Conservation (phyloP, 2,888 invertebrate genomes). For the Lacanobia oleracea region DNA sequence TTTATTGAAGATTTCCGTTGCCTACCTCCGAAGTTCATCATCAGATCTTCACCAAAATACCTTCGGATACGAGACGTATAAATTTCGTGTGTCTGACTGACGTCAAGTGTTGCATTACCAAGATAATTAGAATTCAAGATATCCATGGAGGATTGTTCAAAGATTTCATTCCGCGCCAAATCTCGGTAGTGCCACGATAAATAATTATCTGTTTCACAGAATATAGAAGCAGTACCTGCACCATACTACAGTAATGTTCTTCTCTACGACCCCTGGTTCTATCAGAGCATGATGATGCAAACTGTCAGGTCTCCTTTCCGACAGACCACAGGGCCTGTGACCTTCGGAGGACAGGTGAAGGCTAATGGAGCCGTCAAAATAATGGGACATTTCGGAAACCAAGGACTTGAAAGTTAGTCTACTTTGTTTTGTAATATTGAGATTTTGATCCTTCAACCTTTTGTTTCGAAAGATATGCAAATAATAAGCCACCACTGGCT, state of each 20-base stretch:
- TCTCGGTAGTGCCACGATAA: too few species aligned
- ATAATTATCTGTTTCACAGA: constrained; percentile 22
- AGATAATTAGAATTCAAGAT: too few species aligned
- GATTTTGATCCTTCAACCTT: not conserved
- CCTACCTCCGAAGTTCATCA: too few species aligned
- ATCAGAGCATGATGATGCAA: not conserved
- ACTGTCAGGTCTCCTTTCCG: not conserved
- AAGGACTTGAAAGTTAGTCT: constrained; percentile 38
- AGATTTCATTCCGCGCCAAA: too few species aligned
- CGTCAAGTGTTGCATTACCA: too few species aligned
- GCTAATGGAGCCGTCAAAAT: constrained; percentile 28
- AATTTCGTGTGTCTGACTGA: too few species aligned
- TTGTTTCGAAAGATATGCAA: too few species aligned
- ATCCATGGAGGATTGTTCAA: too few species aligned
- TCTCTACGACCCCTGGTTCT: constrained; percentile 22
- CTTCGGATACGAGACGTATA: too few species aligned
- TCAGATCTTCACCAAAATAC: too few species aligned
- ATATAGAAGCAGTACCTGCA: not conserved
- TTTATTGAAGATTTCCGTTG: too few species aligned
- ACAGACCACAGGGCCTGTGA: constrained; percentile 10
- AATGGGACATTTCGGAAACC: constrained; percentile 18
- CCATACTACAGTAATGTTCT: constrained; percentile 8
- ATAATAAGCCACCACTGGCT: too few species aligned
- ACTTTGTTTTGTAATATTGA: not conserved
- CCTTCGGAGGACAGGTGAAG: constrained; percentile 31